Evolutionary conservation across 2,888 invertebrate genomes (phyloP).

Genomic region (Stictocephala bisonia): DNA sequence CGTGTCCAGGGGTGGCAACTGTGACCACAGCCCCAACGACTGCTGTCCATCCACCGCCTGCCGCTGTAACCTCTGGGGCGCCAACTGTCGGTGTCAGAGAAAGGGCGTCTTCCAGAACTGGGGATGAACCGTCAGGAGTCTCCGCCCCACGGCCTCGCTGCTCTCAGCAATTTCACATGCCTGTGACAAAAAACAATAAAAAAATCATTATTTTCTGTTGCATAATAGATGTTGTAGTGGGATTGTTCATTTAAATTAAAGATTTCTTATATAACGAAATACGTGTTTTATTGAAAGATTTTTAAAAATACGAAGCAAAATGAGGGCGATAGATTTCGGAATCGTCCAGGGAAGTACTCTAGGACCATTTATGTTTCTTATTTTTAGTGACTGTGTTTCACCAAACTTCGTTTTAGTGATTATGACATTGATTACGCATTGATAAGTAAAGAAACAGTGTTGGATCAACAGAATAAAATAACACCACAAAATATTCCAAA

Average conservation of each 20-base stretch:
- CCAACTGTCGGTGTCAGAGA: slow-evolving; percentile 88
- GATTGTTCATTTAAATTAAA: slow-evolving; percentile 21
- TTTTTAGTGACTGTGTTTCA: too few species aligned
- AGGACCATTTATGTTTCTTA: too few species aligned
- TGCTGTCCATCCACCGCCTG: slow-evolving; percentile 89
- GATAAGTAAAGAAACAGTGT: too few species aligned
- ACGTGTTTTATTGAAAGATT: background rate
- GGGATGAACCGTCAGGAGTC: slow-evolving; percentile 49
- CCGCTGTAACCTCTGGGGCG: slow-evolving; percentile 90
- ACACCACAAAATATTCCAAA: too few species aligned
- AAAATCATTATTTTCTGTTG: background rate
- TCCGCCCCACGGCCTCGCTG: slow-evolving; percentile 54
- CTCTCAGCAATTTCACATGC: slow-evolving; percentile 6
- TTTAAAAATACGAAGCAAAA: background rate
- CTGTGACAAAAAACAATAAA: slow-evolving; percentile 27
- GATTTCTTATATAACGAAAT: slow-evolving; percentile 1
- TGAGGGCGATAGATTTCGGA: too few species aligned
- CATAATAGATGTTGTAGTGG: slow-evolving; percentile 8
- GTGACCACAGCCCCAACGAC: slow-evolving; percentile 85
- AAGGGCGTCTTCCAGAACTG: slow-evolving; percentile 90
- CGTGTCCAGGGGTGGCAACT: slow-evolving; percentile 83
- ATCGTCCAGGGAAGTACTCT: too few species aligned
- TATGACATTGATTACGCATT: too few species aligned
- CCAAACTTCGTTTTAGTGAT: too few species aligned
- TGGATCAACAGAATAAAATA: too few species aligned